Evolutionary conservation across 2,113 vertebrate species (phyloP), one percentile per base, ranked within the genome.

Genomic region (Oophaga pumilio): DNA sequence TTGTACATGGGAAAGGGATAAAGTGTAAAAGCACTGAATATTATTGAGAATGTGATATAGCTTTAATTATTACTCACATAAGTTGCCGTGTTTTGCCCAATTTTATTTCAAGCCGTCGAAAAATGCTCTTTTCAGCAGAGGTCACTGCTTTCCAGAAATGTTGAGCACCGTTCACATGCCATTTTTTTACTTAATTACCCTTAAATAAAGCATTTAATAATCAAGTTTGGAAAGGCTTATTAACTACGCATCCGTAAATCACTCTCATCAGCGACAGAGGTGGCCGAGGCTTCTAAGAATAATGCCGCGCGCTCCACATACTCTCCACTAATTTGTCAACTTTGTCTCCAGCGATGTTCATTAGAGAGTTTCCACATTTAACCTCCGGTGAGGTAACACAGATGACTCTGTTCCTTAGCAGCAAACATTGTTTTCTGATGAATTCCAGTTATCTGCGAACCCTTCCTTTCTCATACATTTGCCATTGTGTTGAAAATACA

Each of bases 401-500:
- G 57, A 33, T 43, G 33, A 60, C 78, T 33, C 56, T 17, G 78
- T 80, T 80, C 56, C 78, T 62, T 43, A 80, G 78, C 78, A 80
- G 57, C 56, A 12, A 59, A 20, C 57, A 13, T 22, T 60, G 78
- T 80, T 80, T 80, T 28, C 13, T 80, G 56, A 80, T 80, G 57
- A 33, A 60, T 80, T 62, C 56, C 57, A 33, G 78, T 28, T 60
- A 60, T 43, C 28, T 18, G 69, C 3, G 6, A 43, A 68, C 6
- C 11, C 69, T 11, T 59, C 18, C 2, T 59, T 59, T 57, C 43
- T 79, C 24, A 22, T 79, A 79, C 77, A 59, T 57, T 79, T 43
- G 56, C 78, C 22, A 80, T 80, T 80, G 57, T 80, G 78, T 33
- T 33, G 78, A 43, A 28, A 80, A 84, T 69, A 17, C 24, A 53